Evolutionary conservation across 2,888 invertebrate genomes (phyloP), one percentile per base, ranked within the genome.

Genomic region (Eristalis intricaria): DNA sequence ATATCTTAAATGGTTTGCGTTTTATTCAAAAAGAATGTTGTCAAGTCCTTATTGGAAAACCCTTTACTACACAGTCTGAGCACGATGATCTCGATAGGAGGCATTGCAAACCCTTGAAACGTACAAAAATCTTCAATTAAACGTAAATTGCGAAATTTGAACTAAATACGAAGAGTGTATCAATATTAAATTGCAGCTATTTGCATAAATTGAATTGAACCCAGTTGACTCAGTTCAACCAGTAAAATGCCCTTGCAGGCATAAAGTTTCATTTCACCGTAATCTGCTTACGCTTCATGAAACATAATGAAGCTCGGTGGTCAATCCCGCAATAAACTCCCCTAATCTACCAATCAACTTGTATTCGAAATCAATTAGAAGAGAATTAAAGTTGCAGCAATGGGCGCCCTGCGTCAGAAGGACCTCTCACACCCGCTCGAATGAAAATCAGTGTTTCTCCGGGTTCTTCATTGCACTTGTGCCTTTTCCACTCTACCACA

Each of bases 341-440:
- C 70, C 65, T 79, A 79, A 84, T 84, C 78, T 69, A 70, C 69
- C 69, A 78, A 84, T 74, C 78, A 84, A 63, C 73, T 75, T 84
- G 74, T 66, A 79, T 79, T 79, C 75, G 79, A 78, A 79, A 79
- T 84, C 79, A 84, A 84, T 84, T 79, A 84, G 70, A 84, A 79
- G 64, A 74, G 69, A 74, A 79, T 79, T 74, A 79, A 78, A 78
- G 68, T 77, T 84, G 69, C 64, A 61, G 29, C 64, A 10, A 19
- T 60, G 38, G 35, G 29, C 5, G 15, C 15, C 56, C 26, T 70
- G 58, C 60, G 10, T 11, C 15, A 22, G 40, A 66, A 70, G 65
- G 50, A 70, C 65, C 75, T 22, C 70, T 56, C 26, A 35, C 43
- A 65, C 19, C 56, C 56, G 5, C 26, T 11, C 23, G 29, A 11